Evolutionary conservation across 53 echinoderm and acorn worm species (phyloP).

Genomic region (Paelopatides confundens): DNA sequence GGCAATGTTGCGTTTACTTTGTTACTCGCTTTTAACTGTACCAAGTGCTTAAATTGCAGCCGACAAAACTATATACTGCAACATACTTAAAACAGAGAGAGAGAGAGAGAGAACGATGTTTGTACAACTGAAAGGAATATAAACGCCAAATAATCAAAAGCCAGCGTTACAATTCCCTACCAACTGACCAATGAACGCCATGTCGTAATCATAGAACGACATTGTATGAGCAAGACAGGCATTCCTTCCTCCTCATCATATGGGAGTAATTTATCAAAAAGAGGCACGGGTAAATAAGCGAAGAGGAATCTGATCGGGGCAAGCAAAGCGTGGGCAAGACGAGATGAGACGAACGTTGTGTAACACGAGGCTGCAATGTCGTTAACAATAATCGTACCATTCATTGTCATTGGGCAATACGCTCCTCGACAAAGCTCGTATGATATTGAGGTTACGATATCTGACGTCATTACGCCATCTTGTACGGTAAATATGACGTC

Average conservation of each 20-base stretch:
- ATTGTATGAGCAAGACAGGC: neutral
- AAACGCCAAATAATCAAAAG: no score
- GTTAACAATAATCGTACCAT: slow-evolving; percentile 7
- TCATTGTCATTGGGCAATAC: slow-evolving; percentile 25
- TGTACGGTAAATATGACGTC: slow-evolving; percentile 1
- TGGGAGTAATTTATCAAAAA: neutral
- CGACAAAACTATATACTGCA: no score
- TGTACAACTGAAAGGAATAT: no score
- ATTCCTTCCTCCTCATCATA: neutral
- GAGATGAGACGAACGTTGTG: neutral
- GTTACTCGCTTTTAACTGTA: no score
- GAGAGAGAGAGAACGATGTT: no score
- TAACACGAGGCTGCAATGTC: slow-evolving; percentile 5
- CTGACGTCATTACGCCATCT: neutral
- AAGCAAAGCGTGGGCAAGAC: neutral
- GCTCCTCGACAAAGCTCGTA: neutral
- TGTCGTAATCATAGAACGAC: neutral
- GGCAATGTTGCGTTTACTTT: no score
- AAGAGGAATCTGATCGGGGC: neutral
- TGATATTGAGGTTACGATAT: neutral
- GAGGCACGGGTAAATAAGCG: neutral
- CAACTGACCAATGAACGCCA: neutral
- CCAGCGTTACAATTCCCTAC: no score
- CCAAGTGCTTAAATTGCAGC: no score
- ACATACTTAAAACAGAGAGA: no score